Base-by-base conservation (phyloP, 2,797 vertebrate genomes). In the Alosa sapidissima region DNA sequence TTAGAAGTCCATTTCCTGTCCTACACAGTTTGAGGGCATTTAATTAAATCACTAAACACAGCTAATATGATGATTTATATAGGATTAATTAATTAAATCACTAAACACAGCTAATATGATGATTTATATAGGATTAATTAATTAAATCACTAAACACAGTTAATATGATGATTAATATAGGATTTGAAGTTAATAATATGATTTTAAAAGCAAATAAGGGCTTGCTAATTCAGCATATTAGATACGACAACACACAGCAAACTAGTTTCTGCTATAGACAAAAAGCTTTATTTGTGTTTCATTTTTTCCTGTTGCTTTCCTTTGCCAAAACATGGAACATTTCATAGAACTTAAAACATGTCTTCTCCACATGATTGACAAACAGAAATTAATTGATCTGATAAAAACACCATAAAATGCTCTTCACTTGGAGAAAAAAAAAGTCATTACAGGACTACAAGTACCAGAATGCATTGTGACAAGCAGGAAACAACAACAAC, bases 381-480 rank as follows among this genome's bases (percentile, higher is more conserved):
- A 90, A 85, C 41, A 86, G 89, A 89, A 92, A 91, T 86, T 81
- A 62, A 82, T 87, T 52, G 82, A 92, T 91, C 84, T 87, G 89
- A 90, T 89, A 88, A 87, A 85, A 85, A 89, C 89, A 90, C 89
- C 87, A 83, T 89, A 81, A 83, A 84, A 86, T 88, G 86, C 68
- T 88, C 58, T 86, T 87, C 87, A 89, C 84, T 85, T 87, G 21
- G 84, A 86, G n/a, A 82, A 68, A 54, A 45, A n/a, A 28, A 88
- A 89, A 87, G 83, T 89, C 33, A 84, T 88, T 89, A 94, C 91
- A 90, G 90, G 92, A 95, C 93, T 93, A 94, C 92, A 92, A 90
- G 90, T 92, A 95, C 93, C 93, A 93, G 91, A 93, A 94, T 94
- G 93, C 91, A 93, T 92, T 89, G 91, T 92, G 92, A 93, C 93